Evolutionary conservation across 1,140 invertebrate genomes (phyloP).

Genomic region (Habropoda laboriosa): DNA sequence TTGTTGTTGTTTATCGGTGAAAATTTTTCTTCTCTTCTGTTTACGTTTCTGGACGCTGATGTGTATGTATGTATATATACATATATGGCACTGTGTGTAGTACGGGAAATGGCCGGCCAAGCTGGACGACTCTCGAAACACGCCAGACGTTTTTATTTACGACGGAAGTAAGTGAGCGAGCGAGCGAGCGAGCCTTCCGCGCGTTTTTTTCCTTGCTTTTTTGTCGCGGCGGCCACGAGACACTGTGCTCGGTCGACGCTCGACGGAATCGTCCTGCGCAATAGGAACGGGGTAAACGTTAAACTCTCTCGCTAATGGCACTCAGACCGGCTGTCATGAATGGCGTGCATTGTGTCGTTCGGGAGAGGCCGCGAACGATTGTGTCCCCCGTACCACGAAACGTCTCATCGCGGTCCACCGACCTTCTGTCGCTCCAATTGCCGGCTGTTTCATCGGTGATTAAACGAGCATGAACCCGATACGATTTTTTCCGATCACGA

Average conservation of each 20-base stretch:
- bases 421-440: not conserved
- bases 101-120: not conserved
- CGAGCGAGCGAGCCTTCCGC: slow-evolving; percentile 29
- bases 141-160: slow-evolving; percentile 18
- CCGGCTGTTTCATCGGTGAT: not conserved
- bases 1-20: slow-evolving; percentile 13
- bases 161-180: slow-evolving; percentile 26
- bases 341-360: slow-evolving; percentile 49
- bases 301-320: slow-evolving; percentile 30
- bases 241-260: slow-evolving; percentile 39
- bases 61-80: no score
- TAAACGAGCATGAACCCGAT: not conserved
- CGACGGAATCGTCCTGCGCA: slow-evolving; percentile 56
- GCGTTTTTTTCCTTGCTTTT: slow-evolving; percentile 25
- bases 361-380: slow-evolving; percentile 10
- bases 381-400: slow-evolving; percentile 16
- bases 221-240: slow-evolving; percentile 25
- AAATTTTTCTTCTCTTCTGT: not conserved
- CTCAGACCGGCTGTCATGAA: slow-evolving; percentile 51
- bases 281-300: slow-evolving; percentile 56
- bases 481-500: not conserved
- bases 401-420: slow-evolving; percentile 28
- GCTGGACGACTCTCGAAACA: not conserved
- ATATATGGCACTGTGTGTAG: slow-evolving; percentile 52
- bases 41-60: not conserved